Base-by-base conservation (phyloP, 2,797 vertebrate species). In the Cyclopterus lumpus region DNA sequence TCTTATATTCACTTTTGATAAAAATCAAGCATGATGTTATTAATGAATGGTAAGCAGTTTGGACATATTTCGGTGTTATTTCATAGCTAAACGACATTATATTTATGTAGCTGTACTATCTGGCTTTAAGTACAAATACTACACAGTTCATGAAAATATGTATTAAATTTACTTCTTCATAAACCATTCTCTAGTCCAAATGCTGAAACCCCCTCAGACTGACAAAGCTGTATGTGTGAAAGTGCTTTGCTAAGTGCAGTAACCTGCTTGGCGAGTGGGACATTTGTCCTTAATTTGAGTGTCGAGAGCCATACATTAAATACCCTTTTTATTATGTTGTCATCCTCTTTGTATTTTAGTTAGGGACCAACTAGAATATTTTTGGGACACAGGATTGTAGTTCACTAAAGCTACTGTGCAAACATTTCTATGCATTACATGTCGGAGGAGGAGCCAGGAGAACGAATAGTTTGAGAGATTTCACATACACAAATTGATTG, bases 371-470 rank as follows among this genome's bases (percentile, higher is more conserved):
- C 79, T 88, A 67, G 88, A 81, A 87, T 84, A 83, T 92, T 86
- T 89, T 86, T 91, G 86, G 88, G 91, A 92, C 85, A 92, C 86
- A 85, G 86, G 92, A 93, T 91, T 89, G 90, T 91, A 91, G 89
- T 93, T 93, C 88, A 92, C 88, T 85, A 81, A 93, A 90, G 86
- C 86, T 93, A 91, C 91, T 90, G 90, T 93, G 92, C 93, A 93
- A 94, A 95, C 90, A 91, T 93, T 93, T 95, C 95, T 96, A 96
- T 96, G 95, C 95, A 96, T 94, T 91, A 93, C 83, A 86, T 76
- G 82, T 88, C 34, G 12, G 55, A 81, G 81, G 75, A 82, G 82
- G 74, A 89, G 79, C 67, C 70, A 85, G 81, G 70, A 78, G 67
- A 83, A 69, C 6, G 61, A 73, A 80, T 70, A 49, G 75, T 58